These are phyloP conservation scores for Protula sp. DNA, from an alignment of 2,888 invertebrate genomes.

Conservation along the genomic window DNA sequence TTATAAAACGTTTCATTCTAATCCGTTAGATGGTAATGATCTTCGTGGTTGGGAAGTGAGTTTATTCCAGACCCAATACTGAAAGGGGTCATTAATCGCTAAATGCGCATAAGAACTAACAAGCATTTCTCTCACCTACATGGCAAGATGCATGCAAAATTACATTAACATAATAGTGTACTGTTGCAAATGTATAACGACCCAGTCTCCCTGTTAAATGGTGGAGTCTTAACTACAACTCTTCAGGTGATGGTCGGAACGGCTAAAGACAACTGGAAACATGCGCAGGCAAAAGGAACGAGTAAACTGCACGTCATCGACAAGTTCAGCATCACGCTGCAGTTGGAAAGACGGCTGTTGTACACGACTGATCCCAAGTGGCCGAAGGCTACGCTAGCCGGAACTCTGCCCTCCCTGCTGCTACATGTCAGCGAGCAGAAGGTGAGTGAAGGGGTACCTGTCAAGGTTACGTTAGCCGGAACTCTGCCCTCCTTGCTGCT, in stretches of 20 bases:
- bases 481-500: conserved; percentile 80
- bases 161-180: too few species aligned
- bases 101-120: too few species aligned
- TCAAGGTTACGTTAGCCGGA: conserved; percentile 74
- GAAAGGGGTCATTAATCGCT: too few species aligned
- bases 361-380: conserved; percentile 79
- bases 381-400: conserved; percentile 76
- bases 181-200: too few species aligned
- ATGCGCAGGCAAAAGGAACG: conserved; percentile 77
- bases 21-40: too few species aligned
- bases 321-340: conserved; percentile 60
- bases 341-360: conserved; percentile 64
- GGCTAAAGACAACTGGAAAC: conserved; percentile 83
- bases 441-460: conserved; percentile 60
- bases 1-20: too few species aligned
- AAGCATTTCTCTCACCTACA: too few species aligned
- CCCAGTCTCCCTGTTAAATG: too few species aligned
- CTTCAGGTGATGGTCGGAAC: conserved; percentile 80
- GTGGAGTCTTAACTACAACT: too few species aligned
- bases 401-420: conserved; percentile 78
- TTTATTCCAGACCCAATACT: too few species aligned
- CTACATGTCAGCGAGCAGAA: conserved; percentile 89
- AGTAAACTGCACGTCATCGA: conserved; percentile 82
- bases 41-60: too few species aligned
- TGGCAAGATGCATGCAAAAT: too few species aligned